A percentile compares a stretch with the other conserved stretches of the same genome.
phyloP scores from a whole-genome alignment of 2,797 vertebrate genomes.

The Sebastes hopkinsi region DNA sequence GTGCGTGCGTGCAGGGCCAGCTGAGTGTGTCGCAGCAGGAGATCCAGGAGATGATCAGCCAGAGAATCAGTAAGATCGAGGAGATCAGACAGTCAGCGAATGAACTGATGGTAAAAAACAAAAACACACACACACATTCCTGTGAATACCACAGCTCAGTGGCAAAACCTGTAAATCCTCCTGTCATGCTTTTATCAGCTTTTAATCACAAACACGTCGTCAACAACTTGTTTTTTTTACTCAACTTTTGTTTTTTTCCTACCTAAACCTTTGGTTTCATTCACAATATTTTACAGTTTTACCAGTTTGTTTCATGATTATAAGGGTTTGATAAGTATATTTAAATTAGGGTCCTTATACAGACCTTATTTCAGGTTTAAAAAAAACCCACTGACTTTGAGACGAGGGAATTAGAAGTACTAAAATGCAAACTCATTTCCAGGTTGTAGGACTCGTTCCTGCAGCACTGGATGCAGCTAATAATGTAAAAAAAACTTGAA shows the following conservation, averaged over 20 bases:
- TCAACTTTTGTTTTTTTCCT: too few species aligned
- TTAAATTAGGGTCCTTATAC: background rate
- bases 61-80: conserved; percentile 71
- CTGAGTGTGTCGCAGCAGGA: conserved; percentile 56
- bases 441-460: too few species aligned
- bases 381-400: too few species aligned
- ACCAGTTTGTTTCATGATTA: background rate
- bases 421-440: too few species aligned
- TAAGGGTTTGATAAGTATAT: background rate
- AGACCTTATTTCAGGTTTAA: too few species aligned
- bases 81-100: conserved; percentile 67
- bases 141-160: background rate
- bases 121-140: background rate
- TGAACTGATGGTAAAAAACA: conserved; percentile 63
- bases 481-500: background rate
- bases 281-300: too few species aligned
- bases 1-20: conserved; percentile 38
- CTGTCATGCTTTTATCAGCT: background rate
- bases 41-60: conserved; percentile 73
- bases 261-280: too few species aligned
- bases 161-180: background rate
- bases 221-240: background rate
- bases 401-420: too few species aligned
- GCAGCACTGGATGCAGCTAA: background rate
- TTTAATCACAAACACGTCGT: background rate